Percentiles rank a stretch among this genome's conserved stretches.
These are phyloP conservation scores for Apaloderma vittatum DNA, from an alignment of 2,113 vertebrate species.

Conservation along the genomic window DNA sequence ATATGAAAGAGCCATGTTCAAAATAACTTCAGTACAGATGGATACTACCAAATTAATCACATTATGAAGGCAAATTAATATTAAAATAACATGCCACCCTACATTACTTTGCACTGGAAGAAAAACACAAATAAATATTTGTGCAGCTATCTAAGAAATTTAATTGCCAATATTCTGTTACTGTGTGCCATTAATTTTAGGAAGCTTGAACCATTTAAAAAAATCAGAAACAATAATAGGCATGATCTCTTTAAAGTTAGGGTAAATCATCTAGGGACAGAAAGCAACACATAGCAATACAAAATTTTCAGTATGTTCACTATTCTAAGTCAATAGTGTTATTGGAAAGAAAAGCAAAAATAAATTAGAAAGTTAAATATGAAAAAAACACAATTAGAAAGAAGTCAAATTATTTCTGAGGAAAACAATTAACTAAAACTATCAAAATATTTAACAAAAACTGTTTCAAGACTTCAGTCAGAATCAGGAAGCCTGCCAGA, in stretches of 20 bases:
- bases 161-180: not conserved
- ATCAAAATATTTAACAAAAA: not conserved
- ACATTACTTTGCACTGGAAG: not conserved
- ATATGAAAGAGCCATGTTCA: not conserved
- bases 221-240: not conserved
- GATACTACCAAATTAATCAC: not conserved
- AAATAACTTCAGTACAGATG: not conserved
- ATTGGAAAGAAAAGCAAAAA: not conserved
- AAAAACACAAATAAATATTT: not conserved
- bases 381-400: not conserved
- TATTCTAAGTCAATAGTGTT: not conserved
- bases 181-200: not conserved
- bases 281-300: not conserved
- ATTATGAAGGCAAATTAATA: not conserved
- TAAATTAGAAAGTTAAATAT: not conserved
- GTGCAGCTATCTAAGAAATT: not conserved
- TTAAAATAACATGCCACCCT: not conserved
- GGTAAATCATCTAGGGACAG: not conserved
- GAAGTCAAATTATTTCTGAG: not conserved
- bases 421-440: not conserved
- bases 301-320: not conserved
- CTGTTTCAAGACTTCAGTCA: not conserved
- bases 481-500: not conserved
- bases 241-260: not conserved
- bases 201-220: not conserved